Base-by-base conservation (phyloP, 2,113 vertebrate genomes). In the Zingel zingel region DNA sequence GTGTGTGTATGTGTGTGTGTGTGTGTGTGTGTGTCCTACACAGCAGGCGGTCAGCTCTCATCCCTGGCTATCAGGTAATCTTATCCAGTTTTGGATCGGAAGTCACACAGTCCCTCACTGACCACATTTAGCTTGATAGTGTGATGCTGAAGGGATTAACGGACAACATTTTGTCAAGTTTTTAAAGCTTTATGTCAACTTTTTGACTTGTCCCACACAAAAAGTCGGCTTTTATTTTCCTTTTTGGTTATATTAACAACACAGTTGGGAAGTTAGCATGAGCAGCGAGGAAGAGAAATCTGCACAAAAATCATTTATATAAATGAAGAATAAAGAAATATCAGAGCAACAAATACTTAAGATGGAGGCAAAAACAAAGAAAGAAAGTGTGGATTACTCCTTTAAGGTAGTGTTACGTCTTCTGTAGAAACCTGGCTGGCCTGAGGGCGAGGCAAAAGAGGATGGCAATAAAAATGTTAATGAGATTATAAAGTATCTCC, bases 21-120 rank as follows among this genome's bases (percentile, higher is more conserved):
- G 74, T 58, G 76, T 68, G 47, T 50, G 71, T 58, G 69, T 25
- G 5, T 18, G 33, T 62, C 14, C 8, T 18, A 21, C 64, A 9
- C 66, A 56, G 76, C 75, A 48, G 21, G 69, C 5, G 16, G 68
- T 74, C 72, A 25, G 62, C 57, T 16, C 63, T 68, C 68, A 56
- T 76, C 78, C 53, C 5, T 21, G 33, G 58, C 62, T 77, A 56
- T 88, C 82, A 54, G 76, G 33, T 82, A 77, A 75, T 83, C 48
- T 63, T 57, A 65, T 88, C 74, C 51, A 33, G 23, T 88, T 79
- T 66, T n/a, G 2, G 21, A 59, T 58, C 57, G 56, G 81, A 87
- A 81, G 73, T 73, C 51, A 30, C 19, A 8, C 81, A 19, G 58
- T 75, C 69, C 45, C 56, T 62, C 2, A 6, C 77, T 33, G 77